Conservation (phyloP, 1,140 invertebrate species). For the Belonocnema kinseyi region DNA sequence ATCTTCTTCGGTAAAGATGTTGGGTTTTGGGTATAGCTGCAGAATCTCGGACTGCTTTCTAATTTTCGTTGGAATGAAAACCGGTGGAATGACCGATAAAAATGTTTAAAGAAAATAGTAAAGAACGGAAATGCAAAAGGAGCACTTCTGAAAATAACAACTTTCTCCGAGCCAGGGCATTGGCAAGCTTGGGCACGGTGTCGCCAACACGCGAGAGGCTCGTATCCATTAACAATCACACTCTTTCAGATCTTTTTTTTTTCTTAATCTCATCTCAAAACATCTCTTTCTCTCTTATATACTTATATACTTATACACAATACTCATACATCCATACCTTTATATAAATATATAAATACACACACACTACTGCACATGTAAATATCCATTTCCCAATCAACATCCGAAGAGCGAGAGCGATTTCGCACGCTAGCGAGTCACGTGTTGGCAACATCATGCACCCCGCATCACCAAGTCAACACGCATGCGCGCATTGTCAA, state of each 20-base stretch:
- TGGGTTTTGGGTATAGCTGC: conserved; percentile 73
- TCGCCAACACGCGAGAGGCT: conserved; percentile 74
- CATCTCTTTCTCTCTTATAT: conserved; percentile 43
- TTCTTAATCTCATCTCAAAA: conserved; percentile 45
- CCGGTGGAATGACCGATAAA: conserved; percentile 47
- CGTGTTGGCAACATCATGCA: conserved; percentile 75
- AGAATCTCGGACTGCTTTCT: conserved; percentile 63
- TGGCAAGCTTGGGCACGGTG: conserved; percentile 82
- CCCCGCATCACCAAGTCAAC: conserved; percentile 73
- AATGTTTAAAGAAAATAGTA: conserved; percentile 50
- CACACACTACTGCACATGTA: not conserved
- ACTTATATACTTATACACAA: conserved; percentile 30
- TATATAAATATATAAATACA: conserved; percentile 31
- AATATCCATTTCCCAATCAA: conserved; percentile 26
- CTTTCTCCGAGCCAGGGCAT: conserved; percentile 85
- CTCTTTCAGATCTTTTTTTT: conserved; percentile 45
- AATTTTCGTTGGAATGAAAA: conserved; percentile 58
- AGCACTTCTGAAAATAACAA: conserved; percentile 71
- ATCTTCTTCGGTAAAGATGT: conserved; percentile 30
- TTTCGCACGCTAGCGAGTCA: conserved; percentile 46
- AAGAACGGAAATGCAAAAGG: conserved; percentile 67
- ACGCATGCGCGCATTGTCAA: conserved; percentile 76
- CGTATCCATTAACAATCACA: conserved; percentile 56
- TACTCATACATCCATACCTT: not conserved
- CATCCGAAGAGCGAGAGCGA: conserved; percentile 33